phyloP scores from a whole-genome alignment of 2,113 vertebrate genomes.

The Bufo gargarizans region DNA sequence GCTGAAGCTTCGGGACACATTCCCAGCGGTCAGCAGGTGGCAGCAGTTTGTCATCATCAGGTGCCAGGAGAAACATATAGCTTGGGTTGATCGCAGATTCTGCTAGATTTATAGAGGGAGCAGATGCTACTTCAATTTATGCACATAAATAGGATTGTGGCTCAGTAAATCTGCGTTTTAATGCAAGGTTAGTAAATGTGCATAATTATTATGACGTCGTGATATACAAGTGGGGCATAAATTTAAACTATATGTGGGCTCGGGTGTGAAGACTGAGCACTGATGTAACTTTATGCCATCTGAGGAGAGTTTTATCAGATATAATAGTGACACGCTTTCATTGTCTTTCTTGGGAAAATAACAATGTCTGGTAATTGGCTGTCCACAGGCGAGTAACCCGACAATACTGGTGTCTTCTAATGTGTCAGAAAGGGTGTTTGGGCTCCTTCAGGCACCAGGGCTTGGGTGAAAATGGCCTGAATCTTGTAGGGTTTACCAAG shows the following conservation, averaged over 20 bases:
- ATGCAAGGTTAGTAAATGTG: slow-evolving; percentile 42
- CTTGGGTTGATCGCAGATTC: neutral
- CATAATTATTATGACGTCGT: slow-evolving; percentile 35
- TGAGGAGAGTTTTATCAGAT: neutral
- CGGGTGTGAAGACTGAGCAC: neutral
- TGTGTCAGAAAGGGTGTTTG: no score
- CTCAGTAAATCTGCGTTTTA: slow-evolving; percentile 35
- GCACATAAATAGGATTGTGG: slow-evolving; percentile 36
- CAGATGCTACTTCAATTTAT: slow-evolving; percentile 50
- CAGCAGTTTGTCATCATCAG: slow-evolving; percentile 47
- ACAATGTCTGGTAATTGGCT: neutral
- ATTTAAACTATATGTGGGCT: neutral
- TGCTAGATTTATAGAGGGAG: slow-evolving; percentile 31
- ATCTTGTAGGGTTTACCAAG: no score
- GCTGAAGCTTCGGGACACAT: neutral
- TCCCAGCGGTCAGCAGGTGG: slow-evolving; percentile 47
- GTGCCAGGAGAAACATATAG: slow-evolving; percentile 6
- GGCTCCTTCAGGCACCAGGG: no score
- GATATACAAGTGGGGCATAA: slow-evolving; percentile 10
- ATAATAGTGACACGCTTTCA: neutral
- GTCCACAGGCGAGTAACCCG: neutral
- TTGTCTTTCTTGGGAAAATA: neutral
- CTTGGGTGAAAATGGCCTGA: no score
- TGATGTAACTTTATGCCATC: neutral
- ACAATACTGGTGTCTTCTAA: neutral